Conservation (phyloP, 2,888 invertebrate genomes). For the Aspidapion aeneum region DNA sequence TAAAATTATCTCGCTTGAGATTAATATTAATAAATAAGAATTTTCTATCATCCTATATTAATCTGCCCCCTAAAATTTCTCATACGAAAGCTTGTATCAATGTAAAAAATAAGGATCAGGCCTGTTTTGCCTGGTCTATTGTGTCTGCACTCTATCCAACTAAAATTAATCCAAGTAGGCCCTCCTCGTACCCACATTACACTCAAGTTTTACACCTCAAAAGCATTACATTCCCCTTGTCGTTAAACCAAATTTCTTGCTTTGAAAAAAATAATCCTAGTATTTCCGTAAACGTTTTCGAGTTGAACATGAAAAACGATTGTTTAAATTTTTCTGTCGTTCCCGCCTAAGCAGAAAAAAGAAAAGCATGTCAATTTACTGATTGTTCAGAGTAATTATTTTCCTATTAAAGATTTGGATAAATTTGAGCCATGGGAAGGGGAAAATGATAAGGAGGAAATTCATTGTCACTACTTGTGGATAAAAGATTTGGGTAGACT, state of each 20-base stretch:
- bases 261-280: neutral
- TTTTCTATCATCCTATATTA: slow-evolving; percentile 26
- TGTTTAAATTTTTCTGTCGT: neutral
- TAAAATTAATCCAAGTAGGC: slow-evolving; percentile 12
- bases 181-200: slow-evolving; percentile 29
- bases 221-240: neutral
- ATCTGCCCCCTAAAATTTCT: too few relatives aligned
- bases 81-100: neutral
- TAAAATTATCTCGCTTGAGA: slow-evolving; percentile 26
- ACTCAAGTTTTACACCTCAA: slow-evolving; percentile 27
- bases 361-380: neutral
- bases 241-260: neutral
- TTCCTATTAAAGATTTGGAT: neutral
- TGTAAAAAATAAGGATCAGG: neutral
- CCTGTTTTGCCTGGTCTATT: neutral
- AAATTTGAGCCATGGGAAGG: neutral
- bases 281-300: neutral
- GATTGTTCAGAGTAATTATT: slow-evolving; percentile 7
- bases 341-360: neutral
- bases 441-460: neutral
- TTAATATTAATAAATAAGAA: slow-evolving; percentile 3
- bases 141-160: neutral
- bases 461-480: neutral
- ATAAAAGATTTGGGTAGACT: neutral
- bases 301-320: neutral